Evolutionary conservation across 1,140 invertebrate genomes (phyloP).

Genomic region (Lanistes nyassanus): DNA sequence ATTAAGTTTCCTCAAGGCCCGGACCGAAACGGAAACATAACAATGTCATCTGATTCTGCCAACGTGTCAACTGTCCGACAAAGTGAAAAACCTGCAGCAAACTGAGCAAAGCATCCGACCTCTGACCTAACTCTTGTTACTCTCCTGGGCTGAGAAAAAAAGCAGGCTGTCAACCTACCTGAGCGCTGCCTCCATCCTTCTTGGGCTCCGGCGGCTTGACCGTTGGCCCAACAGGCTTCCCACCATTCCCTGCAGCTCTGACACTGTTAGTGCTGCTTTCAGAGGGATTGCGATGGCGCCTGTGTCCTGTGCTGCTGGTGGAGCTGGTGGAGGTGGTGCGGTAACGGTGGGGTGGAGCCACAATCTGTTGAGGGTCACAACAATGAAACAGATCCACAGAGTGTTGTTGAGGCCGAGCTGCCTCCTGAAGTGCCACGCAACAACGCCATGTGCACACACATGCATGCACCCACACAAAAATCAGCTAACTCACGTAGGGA

Average conservation of each 20-base stretch:
- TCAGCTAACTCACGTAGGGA: no score
- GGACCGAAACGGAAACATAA: no score
- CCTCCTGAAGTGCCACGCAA: background rate
- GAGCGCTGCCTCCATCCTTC: background rate
- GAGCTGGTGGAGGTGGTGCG: conserved; percentile 35
- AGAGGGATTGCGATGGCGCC: conserved; percentile 34
- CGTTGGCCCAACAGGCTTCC: background rate
- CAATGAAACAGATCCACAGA: background rate
- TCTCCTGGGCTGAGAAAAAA: background rate
- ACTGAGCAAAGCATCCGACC: no score
- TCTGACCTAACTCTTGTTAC: no score
- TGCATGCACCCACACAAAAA: background rate
- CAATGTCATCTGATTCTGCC: no score
- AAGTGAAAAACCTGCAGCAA: no score
- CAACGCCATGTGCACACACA: background rate
- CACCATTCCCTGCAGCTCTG: conserved; percentile 21
- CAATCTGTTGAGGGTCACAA: conserved; percentile 11
- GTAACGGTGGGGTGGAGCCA: conserved; percentile 33
- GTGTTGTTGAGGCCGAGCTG: background rate
- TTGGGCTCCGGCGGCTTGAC: conserved; percentile 16
- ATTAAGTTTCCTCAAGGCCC: background rate
- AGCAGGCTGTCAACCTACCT: background rate
- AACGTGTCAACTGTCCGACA: conserved; percentile 1
- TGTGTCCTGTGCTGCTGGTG: conserved; percentile 16
- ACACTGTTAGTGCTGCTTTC: conserved; percentile 44